Base-by-base conservation (phyloP, 2,888 invertebrate genomes). In the Lathronympha strigana region DNA sequence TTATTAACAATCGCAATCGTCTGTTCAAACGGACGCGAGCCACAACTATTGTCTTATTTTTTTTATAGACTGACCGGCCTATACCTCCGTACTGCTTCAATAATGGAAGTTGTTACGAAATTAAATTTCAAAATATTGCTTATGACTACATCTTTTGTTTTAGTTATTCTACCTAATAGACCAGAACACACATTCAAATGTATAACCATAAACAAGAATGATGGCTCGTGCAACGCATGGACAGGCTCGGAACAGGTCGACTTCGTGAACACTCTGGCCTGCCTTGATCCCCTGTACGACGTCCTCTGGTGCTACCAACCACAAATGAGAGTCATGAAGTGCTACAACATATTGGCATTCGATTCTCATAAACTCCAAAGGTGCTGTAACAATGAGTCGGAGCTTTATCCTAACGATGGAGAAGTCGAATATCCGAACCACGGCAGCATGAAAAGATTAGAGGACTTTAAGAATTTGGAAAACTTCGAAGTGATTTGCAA, bases 281-380 rank as follows among this genome's bases (percentile, higher is more conserved):
- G 96, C 76, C 92, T 99, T 75, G 99, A 99, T 90, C 97, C 98
- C 0, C 93, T 96, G 60, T 98, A 98, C 86, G 97, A 98, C 86
- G 96, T 98, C 0, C 91, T 99, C 1, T 99, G 99, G 99, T 96
- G 97, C 73, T 99, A 95, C 74, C 94, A 95, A 81, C 95, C 95
- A 0, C 89, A 93, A 28, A 94, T 85, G 82, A 86, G 90, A 53
- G 82, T 93, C 36, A 92, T 97, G 74, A 93, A 93, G 64, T 97
- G 97, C 77, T 97, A 96, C 86, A 98, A 98, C 83, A 95, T 97
- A 4, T 93, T 97, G 54, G 95, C 96, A 0, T 95, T 96, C 58
- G 97, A 98, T 79, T 94, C 93, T 0, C 87, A 89, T 66, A 88
- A 88, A 69, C 74, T 87, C 0, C 88, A 87, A 47, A 77, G 86